Percentiles rank a stretch among this genome's conserved stretches.
phyloP scores from a whole-genome alignment of 2,113 vertebrate species.

The Leptosomus discolor region DNA sequence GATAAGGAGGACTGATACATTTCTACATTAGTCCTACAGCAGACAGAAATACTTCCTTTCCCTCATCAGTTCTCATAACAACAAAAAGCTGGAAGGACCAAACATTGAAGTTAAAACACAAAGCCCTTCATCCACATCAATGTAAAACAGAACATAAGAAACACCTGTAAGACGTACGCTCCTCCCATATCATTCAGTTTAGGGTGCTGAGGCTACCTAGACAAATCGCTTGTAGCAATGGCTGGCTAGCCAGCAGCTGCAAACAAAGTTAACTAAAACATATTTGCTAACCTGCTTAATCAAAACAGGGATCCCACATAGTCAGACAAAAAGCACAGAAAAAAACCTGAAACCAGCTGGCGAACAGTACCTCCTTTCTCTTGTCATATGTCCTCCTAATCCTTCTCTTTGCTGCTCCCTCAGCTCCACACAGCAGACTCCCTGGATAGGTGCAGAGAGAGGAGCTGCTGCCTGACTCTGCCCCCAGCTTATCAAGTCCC shows the following conservation, averaged over 20 bases:
- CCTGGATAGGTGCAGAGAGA: neutral
- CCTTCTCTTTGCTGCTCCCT: neutral
- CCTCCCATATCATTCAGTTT: too few species aligned
- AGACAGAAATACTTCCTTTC: neutral
- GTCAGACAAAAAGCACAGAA: neutral
- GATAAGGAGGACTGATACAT: neutral
- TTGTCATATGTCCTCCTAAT: neutral
- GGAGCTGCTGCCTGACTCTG: neutral
- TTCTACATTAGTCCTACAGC: neutral
- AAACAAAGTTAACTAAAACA: neutral
- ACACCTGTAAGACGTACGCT: neutral
- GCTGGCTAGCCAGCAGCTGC: neutral
- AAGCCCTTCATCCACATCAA: neutral
- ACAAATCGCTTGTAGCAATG: neutral
- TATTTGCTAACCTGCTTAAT: neutral
- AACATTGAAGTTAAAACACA: neutral
- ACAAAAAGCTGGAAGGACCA: neutral
- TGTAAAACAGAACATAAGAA: neutral
- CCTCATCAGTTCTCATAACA: neutral
- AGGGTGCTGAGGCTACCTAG: neutral
- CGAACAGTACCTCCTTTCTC: slow-evolving; percentile 7
- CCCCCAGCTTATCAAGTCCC: neutral
- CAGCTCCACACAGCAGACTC: neutral
- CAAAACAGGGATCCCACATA: neutral
- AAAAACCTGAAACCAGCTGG: neutral